Evolutionary conservation across 2,888 invertebrate genomes (phyloP).

Genomic region (Iselma pallidipennis): DNA sequence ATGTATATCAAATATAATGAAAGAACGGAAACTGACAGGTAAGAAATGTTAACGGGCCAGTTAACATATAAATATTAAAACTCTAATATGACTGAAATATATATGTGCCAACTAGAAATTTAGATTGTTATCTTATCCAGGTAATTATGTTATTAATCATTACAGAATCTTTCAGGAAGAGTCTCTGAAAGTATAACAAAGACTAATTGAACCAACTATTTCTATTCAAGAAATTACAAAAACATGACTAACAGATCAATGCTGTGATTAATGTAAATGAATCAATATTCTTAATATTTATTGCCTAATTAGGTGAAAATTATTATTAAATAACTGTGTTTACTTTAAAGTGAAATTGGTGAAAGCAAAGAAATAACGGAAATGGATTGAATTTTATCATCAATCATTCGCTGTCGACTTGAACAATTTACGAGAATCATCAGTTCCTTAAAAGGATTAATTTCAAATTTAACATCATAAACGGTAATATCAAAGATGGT

Average conservation of each 20-base stretch:
- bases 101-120: not conserved
- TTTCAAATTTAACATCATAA: not conserved
- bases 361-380: constrained; percentile 1
- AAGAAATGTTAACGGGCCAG: not conserved
- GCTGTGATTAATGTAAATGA: constrained; percentile 30
- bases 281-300: too few species aligned
- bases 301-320: not conserved
- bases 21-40: constrained; percentile 1
- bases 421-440: not conserved
- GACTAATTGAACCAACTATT: constrained; percentile 40
- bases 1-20: not conserved
- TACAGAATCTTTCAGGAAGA: constrained; percentile 24
- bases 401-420: not conserved
- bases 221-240: constrained; percentile 36
- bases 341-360: not conserved
- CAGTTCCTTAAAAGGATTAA: not conserved
- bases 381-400: not conserved
- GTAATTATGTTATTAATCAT: constrained; percentile 25
- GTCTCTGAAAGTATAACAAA: constrained; percentile 26
- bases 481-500: not conserved
- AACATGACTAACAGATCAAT: constrained; percentile 38
- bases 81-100: not conserved
- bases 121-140: constrained; percentile 12
- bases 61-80: constrained; percentile 6
- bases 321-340: not conserved